Percentiles rank a stretch among this genome's conserved stretches.
These are phyloP conservation scores for Acromyrmex heyeri DNA, from an alignment of 1,140 invertebrate genomes.

Conservation along the genomic window DNA sequence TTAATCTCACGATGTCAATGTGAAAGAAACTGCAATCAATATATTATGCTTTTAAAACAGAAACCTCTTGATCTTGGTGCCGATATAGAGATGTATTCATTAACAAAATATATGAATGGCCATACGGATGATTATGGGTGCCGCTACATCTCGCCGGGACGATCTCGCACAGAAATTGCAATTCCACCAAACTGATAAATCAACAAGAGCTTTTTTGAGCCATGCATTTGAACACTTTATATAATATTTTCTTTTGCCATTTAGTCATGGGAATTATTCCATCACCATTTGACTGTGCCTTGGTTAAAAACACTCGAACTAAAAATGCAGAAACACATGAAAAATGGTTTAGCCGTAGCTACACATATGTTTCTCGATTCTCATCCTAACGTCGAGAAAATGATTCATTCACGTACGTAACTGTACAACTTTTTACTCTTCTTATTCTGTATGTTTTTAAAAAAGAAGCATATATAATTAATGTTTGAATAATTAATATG, in stretches of 20 bases:
- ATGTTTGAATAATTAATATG: neutral
- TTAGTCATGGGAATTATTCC: slow-evolving; percentile 93
- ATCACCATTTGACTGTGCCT: slow-evolving; percentile 98
- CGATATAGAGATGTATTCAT: slow-evolving; percentile 96
- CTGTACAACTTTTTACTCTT: neutral
- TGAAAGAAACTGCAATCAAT: neutral
- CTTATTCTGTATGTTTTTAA: slow-evolving; percentile 5
- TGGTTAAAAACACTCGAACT: slow-evolving; percentile 98
- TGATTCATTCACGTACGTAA: slow-evolving; percentile 93
- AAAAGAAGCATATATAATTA: neutral
- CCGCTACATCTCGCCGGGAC: slow-evolving; percentile 91
- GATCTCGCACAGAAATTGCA: slow-evolving; percentile 90
- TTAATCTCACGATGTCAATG: neutral
- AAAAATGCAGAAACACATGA: slow-evolving; percentile 96
- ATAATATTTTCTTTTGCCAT: too few species aligned
- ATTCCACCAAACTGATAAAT: slow-evolving; percentile 90
- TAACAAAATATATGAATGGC: slow-evolving; percentile 99
- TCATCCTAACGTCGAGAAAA: slow-evolving; percentile 93
- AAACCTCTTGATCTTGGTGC: slow-evolving; percentile 96
- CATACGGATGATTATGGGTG: slow-evolving; percentile 99
- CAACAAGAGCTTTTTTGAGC: too few species aligned
- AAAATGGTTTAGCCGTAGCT: slow-evolving; percentile 92
- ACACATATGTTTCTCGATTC: slow-evolving; percentile 90
- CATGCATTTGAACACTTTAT: too few species aligned
- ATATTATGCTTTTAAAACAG: slow-evolving; percentile 84